Evolutionary conservation across 2,888 invertebrate species (phyloP), one percentile per base, ranked within the genome.

Genomic region (Drosophila austrosaltans): DNA sequence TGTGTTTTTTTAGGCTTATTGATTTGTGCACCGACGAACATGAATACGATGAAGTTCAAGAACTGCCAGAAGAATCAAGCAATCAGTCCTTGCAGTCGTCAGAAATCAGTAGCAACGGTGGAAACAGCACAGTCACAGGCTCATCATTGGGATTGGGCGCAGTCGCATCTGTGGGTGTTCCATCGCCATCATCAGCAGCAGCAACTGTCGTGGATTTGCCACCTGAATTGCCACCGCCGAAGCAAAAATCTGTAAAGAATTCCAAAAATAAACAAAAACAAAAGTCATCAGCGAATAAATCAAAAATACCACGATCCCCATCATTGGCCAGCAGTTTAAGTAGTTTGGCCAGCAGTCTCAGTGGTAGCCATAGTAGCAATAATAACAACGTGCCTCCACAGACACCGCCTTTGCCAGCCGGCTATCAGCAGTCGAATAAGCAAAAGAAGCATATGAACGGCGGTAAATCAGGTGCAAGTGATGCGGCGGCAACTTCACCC

Each of bases 21-120:
- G 91, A 91, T 86, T 89, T 90, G 81, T 90, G 90, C 77, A 88
- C 82, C 76, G 91, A 91, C 77, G 91, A 91, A 73, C 89, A 90
- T 88, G 91, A 91, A 62, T 89, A 91, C 90, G 91, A 91, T 85
- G 91, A 91, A 75, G 91, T 91, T 82, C 88, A 86, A 76, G 91
- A 91, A 67, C 70, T 89, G 67, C 88, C 91, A 81, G 86, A 89
- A 75, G 82, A 89, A 82, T 79, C 91, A 82, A 90, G 76, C 78
- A 79, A 75, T 81, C 82, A 89, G 63, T 66, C 72, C 60, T 48
- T 64, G 69, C 81, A 81, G 68, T 69, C 81, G 61, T 74, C 75
- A 73, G 56, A 67, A 66, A 65, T 66, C 78, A 74, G 73, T 70
- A 85, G 63, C 73, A 77, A 76, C 63, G 75, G 65, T 65, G 79